Percentiles rank a stretch among this genome's conserved stretches.
Evolutionary conservation across 2,113 vertebrate genomes (phyloP).

Genomic region (Phainopepla nitens): DNA sequence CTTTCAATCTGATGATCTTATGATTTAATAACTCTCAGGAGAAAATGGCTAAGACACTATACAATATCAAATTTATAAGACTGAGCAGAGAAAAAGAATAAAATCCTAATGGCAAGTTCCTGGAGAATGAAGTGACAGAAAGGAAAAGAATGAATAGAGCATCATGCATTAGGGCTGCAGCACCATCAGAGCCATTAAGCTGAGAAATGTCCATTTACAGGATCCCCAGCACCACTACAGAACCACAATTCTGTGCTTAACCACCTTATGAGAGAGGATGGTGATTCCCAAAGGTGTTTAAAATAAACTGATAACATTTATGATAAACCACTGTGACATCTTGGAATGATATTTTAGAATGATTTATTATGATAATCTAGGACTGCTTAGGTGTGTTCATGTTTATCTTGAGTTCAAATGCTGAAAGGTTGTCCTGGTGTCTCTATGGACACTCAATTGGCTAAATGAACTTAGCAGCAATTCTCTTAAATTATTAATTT

Average conservation of each 20-base stretch:
- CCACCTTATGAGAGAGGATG: not conserved
- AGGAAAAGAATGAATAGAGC: not conserved
- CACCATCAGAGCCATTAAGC: not conserved
- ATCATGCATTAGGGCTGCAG: not conserved
- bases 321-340: not conserved
- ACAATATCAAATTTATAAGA: not conserved
- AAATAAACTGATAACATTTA: not conserved
- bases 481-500: slow-evolving; percentile 48
- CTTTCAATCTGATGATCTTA: not conserved
- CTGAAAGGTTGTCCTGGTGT: not conserved
- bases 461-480: not conserved
- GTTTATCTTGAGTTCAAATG: not conserved
- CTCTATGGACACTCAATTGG: not conserved
- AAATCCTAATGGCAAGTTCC: not conserved
- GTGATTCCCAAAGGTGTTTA: not conserved
- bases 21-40: not conserved
- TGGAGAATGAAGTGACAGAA: not conserved
- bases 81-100: not conserved
- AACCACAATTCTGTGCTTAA: not conserved
- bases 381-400: not conserved
- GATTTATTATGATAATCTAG: not conserved
- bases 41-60: not conserved
- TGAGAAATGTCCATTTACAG: not conserved
- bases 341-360: not conserved
- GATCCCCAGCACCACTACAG: not conserved